These are phyloP conservation scores for Uloborus plumipes DNA, from an alignment of 2,888 invertebrate species.

Conservation along the genomic window DNA sequence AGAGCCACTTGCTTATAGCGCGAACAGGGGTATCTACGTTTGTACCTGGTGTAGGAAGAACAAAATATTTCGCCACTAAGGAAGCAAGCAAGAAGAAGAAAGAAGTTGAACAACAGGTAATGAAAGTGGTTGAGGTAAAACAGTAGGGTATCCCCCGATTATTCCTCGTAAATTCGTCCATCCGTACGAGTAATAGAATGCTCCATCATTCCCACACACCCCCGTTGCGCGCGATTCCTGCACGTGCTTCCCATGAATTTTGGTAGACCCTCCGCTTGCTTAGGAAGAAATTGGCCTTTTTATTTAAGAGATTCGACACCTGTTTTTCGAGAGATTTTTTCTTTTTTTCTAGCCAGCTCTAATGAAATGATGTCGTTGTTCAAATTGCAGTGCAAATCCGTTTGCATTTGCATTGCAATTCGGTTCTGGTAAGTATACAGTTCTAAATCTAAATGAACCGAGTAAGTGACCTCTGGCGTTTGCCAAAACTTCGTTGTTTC, in stretches of 20 bases:
- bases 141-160: conserved; percentile 52
- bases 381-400: too few species aligned
- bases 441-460: neutral
- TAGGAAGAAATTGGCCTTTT: conserved; percentile 18
- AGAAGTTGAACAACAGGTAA: neutral
- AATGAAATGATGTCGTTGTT: too few species aligned
- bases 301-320: conserved; percentile 55
- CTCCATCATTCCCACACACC: conserved; percentile 44
- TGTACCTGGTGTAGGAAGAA: conserved; percentile 4
- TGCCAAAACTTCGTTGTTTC: neutral
- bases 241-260: conserved; percentile 51
- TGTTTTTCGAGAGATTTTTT: conserved; percentile 15
- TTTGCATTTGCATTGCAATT: too few species aligned
- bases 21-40: conserved; percentile 33
- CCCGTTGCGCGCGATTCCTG: conserved; percentile 28
- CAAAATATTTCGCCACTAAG: conserved; percentile 42
- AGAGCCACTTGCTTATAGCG: conserved; percentile 41
- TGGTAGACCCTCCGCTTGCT: conserved; percentile 27
- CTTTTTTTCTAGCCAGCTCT: too few species aligned
- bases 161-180: conserved; percentile 60
- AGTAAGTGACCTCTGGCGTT: neutral
- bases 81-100: conserved; percentile 12
- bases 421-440: too few species aligned
- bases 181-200: conserved; percentile 54
- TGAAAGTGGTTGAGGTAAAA: conserved; percentile 35